phyloP scores from a whole-genome alignment of 2,888 invertebrate genomes.

The Drosophila neonasuta region DNA sequence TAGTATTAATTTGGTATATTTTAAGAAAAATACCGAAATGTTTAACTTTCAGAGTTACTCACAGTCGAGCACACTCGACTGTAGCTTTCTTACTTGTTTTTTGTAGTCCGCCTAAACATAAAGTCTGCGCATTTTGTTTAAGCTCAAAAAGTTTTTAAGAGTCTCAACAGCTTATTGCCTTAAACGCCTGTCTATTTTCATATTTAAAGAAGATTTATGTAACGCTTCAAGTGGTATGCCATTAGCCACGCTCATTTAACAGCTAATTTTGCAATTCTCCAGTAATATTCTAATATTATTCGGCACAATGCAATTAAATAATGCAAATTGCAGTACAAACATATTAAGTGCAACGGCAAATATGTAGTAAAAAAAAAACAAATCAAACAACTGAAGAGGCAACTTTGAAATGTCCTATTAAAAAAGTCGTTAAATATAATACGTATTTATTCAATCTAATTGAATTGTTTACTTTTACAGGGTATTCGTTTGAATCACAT shows the following conservation, averaged over 20 bases:
- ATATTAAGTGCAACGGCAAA: conserved; percentile 19
- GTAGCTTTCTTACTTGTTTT: too few species aligned
- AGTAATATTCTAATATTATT: conserved; percentile 18
- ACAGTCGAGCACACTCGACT: too few species aligned
- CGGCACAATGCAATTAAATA: conserved; percentile 15
- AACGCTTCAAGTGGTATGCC: background rate
- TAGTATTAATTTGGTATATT: too few species aligned
- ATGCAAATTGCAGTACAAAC: conserved; percentile 15
- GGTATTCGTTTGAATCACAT: conserved; percentile 12
- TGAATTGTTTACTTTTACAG: background rate
- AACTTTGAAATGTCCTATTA: background rate
- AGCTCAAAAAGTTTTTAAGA: background rate
- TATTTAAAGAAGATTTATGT: background rate
- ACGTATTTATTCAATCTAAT: background rate
- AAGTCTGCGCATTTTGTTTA: background rate
- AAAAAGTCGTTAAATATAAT: background rate
- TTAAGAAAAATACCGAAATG: too few species aligned
- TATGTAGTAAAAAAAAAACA: background rate
- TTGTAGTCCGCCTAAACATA: background rate
- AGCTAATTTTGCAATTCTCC: conserved; percentile 29
- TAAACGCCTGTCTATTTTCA: background rate
- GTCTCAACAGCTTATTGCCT: background rate
- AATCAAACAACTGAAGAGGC: conserved; percentile 1
- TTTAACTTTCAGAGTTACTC: too few species aligned
- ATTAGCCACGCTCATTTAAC: conserved; percentile 1